Base-by-base conservation (phyloP, 2,888 invertebrate species). In the Sesia apiformis region DNA sequence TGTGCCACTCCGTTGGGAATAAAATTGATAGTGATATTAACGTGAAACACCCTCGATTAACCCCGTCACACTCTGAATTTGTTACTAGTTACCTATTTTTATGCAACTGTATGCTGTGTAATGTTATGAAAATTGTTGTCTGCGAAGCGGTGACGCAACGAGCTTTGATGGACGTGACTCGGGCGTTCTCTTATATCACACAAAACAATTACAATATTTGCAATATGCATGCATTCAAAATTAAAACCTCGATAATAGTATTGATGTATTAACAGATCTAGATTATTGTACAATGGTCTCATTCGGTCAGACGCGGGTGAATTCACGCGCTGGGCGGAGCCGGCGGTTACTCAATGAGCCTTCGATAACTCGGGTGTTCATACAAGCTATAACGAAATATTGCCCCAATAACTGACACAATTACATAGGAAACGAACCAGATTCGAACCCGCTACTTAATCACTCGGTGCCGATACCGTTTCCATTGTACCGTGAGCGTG, bases 91-190 rank as follows among this genome's bases (percentile, higher is more conserved):
- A 46, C 23, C 41, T 40, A 51, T 53, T 7, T 63, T 60, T 61
- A 61, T 62, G 63, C 56, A 66, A 63, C 58, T 57, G 40, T 53
- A 52, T 49, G 46, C 55, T 62, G 57, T 55, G 56, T 64, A 65
- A 64, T 59, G 53, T 66, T 68, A 63, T 65, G 59, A 63, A 63
- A 65, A 61, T 60, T 57, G 56, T 56, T 58, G 55, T 64, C 56
- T 23, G 23, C 23, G 23, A 53, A 56, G 53, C 49, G 50, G 42
- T 54, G 50, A 55, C 49, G 52, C 49, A 55, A 52, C 40, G 8
- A 52, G 8, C 8, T 40, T 46, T 51, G 52, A 53, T 42, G 51
- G 46, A 23, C 46, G 46, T 40, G 63, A 59, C 53, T 41, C 53
- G 56, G 56, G 57, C 58, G 38, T 55, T 55, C 54, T 60, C 59